These are phyloP conservation scores for Stratiomys singularior DNA, from an alignment of 2,888 invertebrate species.

Conservation along the genomic window DNA sequence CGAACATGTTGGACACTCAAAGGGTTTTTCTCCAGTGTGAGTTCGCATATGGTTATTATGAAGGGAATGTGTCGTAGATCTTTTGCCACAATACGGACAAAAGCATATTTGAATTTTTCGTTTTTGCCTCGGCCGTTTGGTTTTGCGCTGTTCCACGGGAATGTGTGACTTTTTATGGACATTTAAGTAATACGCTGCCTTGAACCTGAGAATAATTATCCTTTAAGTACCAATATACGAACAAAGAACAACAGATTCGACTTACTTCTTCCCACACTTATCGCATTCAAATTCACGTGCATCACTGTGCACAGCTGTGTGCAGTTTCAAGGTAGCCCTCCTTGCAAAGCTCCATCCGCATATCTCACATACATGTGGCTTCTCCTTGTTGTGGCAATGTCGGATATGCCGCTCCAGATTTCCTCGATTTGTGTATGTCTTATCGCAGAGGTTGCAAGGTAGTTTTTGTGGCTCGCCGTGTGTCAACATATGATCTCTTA, in stretches of 20 bases:
- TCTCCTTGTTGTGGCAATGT: conserved; percentile 51
- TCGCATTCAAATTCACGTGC: conserved; percentile 52
- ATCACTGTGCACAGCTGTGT: conserved; percentile 48
- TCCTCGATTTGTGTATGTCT: conserved; percentile 51
- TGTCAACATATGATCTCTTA: conserved; percentile 49
- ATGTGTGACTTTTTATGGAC: conserved; percentile 52
- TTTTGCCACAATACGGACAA: conserved; percentile 51
- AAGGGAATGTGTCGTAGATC: conserved; percentile 45
- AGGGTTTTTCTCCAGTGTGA: conserved; percentile 52
- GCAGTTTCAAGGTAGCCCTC: conserved; percentile 44
- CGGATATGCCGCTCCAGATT: conserved; percentile 53
- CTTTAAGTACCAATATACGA: not conserved
- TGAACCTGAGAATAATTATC: conserved; percentile 47
- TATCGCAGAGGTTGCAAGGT: conserved; percentile 49
- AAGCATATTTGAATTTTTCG: conserved; percentile 30
- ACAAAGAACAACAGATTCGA: not conserved
- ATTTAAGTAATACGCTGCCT: conserved; percentile 50
- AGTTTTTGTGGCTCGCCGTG: conserved; percentile 45
- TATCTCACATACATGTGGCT: conserved; percentile 45
- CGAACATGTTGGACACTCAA: conserved; percentile 50
- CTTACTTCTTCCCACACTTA: conserved; percentile 50
- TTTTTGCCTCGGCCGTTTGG: not conserved
- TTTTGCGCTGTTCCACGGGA: conserved; percentile 47
- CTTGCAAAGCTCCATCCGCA: conserved; percentile 51
- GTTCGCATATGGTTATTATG: conserved; percentile 50